These are phyloP conservation scores for Uloborus diversus DNA, from an alignment of 1,140 invertebrate genomes.

Conservation along the genomic window DNA sequence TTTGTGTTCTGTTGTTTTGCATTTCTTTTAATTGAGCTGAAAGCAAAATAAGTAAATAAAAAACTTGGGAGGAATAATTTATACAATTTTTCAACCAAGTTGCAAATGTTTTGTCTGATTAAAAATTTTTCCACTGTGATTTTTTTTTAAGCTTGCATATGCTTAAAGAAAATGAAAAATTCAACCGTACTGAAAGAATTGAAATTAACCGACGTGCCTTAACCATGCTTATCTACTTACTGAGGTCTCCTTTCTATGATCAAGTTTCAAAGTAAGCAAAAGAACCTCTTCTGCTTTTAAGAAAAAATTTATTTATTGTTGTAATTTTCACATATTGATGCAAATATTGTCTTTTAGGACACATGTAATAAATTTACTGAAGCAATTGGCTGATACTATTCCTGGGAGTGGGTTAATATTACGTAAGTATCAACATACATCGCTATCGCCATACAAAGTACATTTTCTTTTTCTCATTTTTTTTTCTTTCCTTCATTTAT, in stretches of 20 bases:
- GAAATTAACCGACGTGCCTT: slow-evolving; percentile 79
- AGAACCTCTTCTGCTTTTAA: too few species aligned
- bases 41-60: too few species aligned
- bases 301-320: neutral
- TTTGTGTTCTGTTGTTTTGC: too few species aligned
- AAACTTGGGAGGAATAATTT: too few species aligned
- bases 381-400: neutral
- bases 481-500: too few species aligned
- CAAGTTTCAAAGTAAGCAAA: slow-evolving; percentile 72
- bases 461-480: too few species aligned
- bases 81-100: neutral
- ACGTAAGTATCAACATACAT: too few species aligned
- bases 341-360: too few species aligned
- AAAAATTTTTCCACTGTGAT: neutral
- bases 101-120: neutral
- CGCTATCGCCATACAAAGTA: too few species aligned
- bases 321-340: too few species aligned
- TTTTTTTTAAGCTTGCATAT: slow-evolving; percentile 38
- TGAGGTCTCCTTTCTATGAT: slow-evolving; percentile 87
- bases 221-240: slow-evolving; percentile 77
- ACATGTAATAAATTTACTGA: neutral
- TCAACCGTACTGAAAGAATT: slow-evolving; percentile 71
- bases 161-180: slow-evolving; percentile 50
- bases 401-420: slow-evolving; percentile 18
- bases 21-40: too few species aligned